These are phyloP conservation scores for Tachina fera DNA, from an alignment of 2,888 invertebrate genomes.

Conservation along the genomic window DNA sequence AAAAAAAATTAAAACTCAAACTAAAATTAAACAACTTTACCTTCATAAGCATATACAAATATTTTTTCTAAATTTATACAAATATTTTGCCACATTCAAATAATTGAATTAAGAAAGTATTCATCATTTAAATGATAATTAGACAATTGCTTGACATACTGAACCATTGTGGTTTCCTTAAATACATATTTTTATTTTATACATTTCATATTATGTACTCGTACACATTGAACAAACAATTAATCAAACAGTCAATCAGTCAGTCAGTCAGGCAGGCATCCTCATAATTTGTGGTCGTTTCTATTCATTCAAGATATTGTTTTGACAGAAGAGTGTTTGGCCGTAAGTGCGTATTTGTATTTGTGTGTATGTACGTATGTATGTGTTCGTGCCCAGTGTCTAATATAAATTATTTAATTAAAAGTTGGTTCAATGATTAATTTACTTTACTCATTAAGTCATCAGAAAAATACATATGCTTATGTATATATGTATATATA, in stretches of 20 bases:
- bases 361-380: no score
- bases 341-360: neutral
- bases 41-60: no score
- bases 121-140: neutral
- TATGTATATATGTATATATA: no score
- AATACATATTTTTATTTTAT: neutral
- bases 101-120: no score
- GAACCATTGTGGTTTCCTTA: neutral
- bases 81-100: no score
- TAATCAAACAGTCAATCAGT: neutral
- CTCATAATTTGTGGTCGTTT: neutral
- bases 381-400: neutral
- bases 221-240: no score
- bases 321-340: neutral
- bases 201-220: neutral
- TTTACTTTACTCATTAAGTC: slow-evolving; percentile 53
- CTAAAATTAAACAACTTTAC: no score
- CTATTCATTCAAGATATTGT: neutral
- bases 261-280: neutral
- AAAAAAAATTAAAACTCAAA: no score
- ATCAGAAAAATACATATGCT: slow-evolving; percentile 27
- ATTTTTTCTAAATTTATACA: no score
- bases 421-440: slow-evolving; percentile 17
- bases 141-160: neutral
- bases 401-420: slow-evolving; percentile 19